These are phyloP conservation scores for Caerostris extrusa DNA, from an alignment of 1,140 invertebrate genomes.

Conservation along the genomic window DNA sequence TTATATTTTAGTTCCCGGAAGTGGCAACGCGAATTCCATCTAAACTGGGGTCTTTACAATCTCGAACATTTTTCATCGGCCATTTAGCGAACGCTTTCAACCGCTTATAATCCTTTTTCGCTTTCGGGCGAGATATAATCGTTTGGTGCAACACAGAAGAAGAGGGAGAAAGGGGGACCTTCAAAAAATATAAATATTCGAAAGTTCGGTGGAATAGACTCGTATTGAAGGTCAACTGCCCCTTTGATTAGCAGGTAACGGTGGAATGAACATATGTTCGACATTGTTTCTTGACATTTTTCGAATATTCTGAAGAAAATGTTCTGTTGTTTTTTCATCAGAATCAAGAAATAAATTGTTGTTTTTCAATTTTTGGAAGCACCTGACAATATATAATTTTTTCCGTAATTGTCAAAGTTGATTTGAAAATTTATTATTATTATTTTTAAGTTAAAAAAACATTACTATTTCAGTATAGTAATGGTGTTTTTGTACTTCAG, in stretches of 20 bases:
- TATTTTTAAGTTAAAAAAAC: no score
- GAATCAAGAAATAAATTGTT: neutral
- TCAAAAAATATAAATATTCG: conserved; percentile 20
- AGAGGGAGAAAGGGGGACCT: conserved; percentile 9
- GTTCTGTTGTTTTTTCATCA: neutral
- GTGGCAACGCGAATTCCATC: neutral
- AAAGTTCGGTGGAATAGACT: conserved; percentile 2
- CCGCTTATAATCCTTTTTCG: conserved; percentile 27
- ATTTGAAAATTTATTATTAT: no score
- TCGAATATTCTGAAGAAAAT: neutral
- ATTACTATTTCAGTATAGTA: no score
- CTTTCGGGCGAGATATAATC: conserved; percentile 25
- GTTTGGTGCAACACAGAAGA: neutral
- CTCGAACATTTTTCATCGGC: neutral
- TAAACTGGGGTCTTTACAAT: neutral
- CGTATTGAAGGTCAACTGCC: conserved; percentile 9
- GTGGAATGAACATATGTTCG: neutral
- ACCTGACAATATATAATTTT: no score
- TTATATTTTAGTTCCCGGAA: conserved; percentile 35
- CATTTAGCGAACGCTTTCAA: conserved; percentile 23
- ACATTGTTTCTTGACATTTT: neutral
- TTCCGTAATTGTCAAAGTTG: no score
- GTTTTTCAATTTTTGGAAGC: neutral
- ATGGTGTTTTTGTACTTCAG: no score
- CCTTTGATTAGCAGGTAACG: conserved; percentile 17